Evolutionary conservation across 1,140 invertebrate genomes (phyloP), one percentile per base, ranked within the genome.

Genomic region (Hyles euphorbiae): DNA sequence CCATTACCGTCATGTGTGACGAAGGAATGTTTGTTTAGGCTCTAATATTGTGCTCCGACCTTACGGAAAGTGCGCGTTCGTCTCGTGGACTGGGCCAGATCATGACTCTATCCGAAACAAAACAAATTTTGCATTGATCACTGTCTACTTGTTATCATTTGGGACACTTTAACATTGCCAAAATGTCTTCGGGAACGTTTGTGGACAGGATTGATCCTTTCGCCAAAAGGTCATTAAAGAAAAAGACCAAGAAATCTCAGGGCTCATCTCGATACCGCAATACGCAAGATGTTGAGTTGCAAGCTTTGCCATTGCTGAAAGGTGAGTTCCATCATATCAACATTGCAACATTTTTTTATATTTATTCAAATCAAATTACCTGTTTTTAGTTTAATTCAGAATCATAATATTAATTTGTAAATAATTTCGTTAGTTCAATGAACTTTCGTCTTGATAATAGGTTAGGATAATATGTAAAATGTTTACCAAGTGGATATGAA

Each of bases 141-240:
- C 76, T 74, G 63, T 86, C 73, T 79, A 84, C 78, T 63, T 81
- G 73, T 86, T 76, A 80, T 84, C 81, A 87, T 73, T 87, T 81
- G 77, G 82, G 79, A 87, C 80, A 84, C 76, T 87, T 83, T 83
- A 78, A 73, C 76, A 84, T 73, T 78, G 73, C 70, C 83, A 91
- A 91, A 89, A 95, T 95, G 94, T 94, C 94, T 92, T 93, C 94
- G 89, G 93, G 92, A 91, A 93, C 93, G 78, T 96, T 98, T 93
- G 96, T 97, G 89, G 96, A 98, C 92, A 94, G 96, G 88, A 97
- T 98, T 92, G 96, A 98, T 91, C 96, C 96, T 70, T 97, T 97
- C 89, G 95, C 95, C 66, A 97, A 97, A 91, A 92, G 96, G 78
- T 97, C 96, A 68, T 88, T 97, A 66, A 97, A 97, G 91, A 97